phyloP scores from a whole-genome alignment of 2,113 vertebrate genomes.

The Amia ocellicauda region DNA sequence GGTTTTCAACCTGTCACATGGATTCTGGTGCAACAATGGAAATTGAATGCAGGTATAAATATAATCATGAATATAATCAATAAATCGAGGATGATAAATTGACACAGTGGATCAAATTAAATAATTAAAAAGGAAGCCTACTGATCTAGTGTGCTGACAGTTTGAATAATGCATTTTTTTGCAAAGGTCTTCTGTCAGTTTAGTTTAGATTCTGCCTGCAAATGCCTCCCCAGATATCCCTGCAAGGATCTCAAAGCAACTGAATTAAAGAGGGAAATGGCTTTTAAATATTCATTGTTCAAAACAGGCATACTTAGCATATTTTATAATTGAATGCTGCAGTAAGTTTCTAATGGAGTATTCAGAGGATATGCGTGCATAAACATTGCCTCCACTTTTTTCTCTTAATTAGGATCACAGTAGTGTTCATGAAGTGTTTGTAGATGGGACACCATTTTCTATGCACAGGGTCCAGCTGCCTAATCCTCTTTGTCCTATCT shows the following conservation, averaged over 20 bases:
- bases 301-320: not conserved
- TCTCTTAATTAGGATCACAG: no score
- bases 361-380: not conserved
- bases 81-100: slow-evolving; percentile 27
- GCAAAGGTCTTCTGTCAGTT: slow-evolving; percentile 19
- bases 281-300: not conserved
- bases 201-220: slow-evolving; percentile 14
- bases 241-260: not conserved
- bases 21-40: slow-evolving; percentile 4
- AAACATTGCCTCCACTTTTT: no score
- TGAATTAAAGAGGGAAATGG: not conserved
- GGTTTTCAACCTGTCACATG: not conserved
- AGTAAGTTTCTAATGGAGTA: not conserved
- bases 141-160: not conserved
- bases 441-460: no score
- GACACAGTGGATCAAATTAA: slow-evolving; percentile 21
- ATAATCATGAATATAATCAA: slow-evolving; percentile 27
- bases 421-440: no score
- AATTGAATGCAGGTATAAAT: slow-evolving; percentile 15
- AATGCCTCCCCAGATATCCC: not conserved
- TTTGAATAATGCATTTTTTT: slow-evolving; percentile 24
- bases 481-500: no score
- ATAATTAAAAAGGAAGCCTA: slow-evolving; percentile 9
- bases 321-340: not conserved
- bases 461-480: no score